Evolutionary conservation across 2,113 vertebrate species (phyloP).

Genomic region (Lucifuga dentata): DNA sequence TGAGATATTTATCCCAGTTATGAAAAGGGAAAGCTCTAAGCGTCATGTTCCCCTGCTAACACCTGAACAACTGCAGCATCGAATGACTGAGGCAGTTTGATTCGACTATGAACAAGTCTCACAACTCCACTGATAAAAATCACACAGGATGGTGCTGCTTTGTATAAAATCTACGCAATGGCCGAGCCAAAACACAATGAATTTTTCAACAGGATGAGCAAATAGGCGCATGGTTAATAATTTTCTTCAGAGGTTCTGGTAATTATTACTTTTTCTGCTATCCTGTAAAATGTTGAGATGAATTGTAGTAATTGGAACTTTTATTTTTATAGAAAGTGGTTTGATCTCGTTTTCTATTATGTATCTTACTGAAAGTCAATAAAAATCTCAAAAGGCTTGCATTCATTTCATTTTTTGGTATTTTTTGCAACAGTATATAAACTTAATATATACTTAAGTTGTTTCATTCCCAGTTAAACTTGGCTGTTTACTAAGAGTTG

Average conservation of each 20-base stretch:
- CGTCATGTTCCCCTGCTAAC: slow-evolving; percentile 5
- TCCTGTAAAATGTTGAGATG: slow-evolving; percentile 26
- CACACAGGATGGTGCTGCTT: not conserved
- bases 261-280: not conserved
- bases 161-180: not conserved
- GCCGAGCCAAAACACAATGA: not conserved
- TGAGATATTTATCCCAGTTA: not conserved
- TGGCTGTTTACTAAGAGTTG: slow-evolving; percentile 1
- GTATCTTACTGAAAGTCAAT: slow-evolving; percentile 66
- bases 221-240: slow-evolving; percentile 4
- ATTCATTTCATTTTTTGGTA: not conserved
- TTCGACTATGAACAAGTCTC: not conserved
- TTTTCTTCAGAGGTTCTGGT: slow-evolving; percentile 7
- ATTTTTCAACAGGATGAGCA: not conserved
- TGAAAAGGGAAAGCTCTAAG: slow-evolving; percentile 57
- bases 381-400: slow-evolving; percentile 46
- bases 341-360: slow-evolving; percentile 67
- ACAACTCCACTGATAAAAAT: not conserved
- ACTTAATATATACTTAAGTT: not conserved
- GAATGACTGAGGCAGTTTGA: not conserved
- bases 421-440: not conserved
- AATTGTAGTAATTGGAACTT: slow-evolving; percentile 54
- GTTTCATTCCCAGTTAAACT: not conserved
- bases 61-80: not conserved
- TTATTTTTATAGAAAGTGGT: slow-evolving; percentile 71